Evolutionary conservation across 2,113 vertebrate genomes (phyloP).

Genomic region (Zosterops hypoxanthus): DNA sequence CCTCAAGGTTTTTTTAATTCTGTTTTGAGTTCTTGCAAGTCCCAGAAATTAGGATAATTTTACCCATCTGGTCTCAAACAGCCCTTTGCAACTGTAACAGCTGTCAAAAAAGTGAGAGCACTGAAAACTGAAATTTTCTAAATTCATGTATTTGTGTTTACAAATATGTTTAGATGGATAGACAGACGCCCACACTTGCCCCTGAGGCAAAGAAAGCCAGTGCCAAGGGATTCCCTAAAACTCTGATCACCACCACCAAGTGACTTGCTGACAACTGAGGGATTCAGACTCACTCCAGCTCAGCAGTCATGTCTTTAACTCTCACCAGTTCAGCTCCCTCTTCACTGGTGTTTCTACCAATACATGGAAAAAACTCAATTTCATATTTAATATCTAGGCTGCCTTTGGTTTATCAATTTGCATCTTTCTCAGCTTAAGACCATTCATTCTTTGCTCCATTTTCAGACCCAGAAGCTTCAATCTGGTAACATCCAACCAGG

Average conservation of each 20-base stretch:
- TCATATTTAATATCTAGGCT: not conserved
- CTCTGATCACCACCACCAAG: not conserved
- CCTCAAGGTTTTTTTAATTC: not conserved
- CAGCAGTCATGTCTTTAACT: not conserved
- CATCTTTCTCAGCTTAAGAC: not conserved
- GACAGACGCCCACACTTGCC: not conserved
- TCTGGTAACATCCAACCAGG: not conserved
- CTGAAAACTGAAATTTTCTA: not conserved
- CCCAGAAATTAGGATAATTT: not conserved
- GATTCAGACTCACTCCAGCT: not conserved
- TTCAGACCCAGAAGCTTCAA: not conserved
- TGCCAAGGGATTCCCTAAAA: not conserved
- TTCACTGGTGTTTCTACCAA: not conserved
- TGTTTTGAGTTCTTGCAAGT: not conserved
- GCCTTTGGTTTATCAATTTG: not conserved
- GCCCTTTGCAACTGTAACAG: not conserved
- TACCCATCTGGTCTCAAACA: not conserved
- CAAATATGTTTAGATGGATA: not conserved
- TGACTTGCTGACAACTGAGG: not conserved
- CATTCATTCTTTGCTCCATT: not conserved
- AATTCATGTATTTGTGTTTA: not conserved
- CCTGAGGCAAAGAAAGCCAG: not conserved
- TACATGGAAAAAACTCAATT: not conserved
- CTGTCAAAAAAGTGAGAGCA: not conserved
- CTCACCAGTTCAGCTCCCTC: not conserved